These are phyloP conservation scores for Darwinula stevensoni DNA, from an alignment of 2,888 invertebrate genomes.

Conservation along the genomic window DNA sequence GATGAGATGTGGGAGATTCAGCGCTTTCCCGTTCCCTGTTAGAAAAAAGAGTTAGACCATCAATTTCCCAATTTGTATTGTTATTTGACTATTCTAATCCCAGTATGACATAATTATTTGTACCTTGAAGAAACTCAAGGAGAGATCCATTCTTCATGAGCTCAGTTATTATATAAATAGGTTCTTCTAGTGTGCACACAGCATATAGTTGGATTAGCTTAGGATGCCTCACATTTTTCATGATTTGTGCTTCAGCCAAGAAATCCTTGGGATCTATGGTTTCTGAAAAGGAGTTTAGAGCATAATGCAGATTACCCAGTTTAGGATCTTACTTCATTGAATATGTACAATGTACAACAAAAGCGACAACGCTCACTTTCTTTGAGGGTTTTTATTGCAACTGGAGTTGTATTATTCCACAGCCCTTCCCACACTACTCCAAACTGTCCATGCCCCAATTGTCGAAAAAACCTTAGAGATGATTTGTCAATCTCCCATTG, in stretches of 20 bases:
- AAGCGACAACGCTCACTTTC: too few relatives aligned
- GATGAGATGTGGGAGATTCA: constrained; percentile 9
- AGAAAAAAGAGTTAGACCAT: too few relatives aligned
- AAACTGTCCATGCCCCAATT: constrained; percentile 95
- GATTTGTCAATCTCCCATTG: constrained; percentile 97
- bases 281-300: constrained; percentile 22
- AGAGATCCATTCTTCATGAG: constrained; percentile 96
- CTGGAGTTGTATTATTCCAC: constrained; percentile 98
- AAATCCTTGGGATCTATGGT: constrained; percentile 99
- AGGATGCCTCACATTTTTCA: constrained; percentile 90
- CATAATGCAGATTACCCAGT: constrained; percentile 11
- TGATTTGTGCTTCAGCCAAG: constrained; percentile 95
- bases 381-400: constrained; percentile 93
- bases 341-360: too few relatives aligned
- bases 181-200: constrained; percentile 95
- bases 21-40: not conserved
- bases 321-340: too few relatives aligned
- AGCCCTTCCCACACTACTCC: constrained; percentile 99
- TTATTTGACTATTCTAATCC: too few relatives aligned
- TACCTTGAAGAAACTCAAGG: constrained; percentile 46
- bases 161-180: constrained; percentile 97
- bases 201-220: constrained; percentile 94
- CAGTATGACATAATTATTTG: not conserved
- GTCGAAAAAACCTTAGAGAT: constrained; percentile 82
- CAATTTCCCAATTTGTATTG: too few relatives aligned